phyloP scores from a whole-genome alignment of 2,888 invertebrate genomes.

The Troides helena region DNA sequence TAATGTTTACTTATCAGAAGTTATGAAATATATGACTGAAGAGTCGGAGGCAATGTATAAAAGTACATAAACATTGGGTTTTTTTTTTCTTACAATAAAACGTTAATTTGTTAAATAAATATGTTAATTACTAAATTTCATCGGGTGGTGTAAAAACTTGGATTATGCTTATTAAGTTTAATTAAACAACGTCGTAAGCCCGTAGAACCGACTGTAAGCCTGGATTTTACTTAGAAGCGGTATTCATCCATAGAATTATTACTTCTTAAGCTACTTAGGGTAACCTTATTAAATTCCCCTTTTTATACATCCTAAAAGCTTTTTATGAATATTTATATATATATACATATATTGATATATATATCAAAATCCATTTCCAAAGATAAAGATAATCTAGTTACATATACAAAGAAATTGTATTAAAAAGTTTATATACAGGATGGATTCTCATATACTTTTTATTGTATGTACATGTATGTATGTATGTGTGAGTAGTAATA shows the following conservation, averaged over 20 bases:
- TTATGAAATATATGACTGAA: too few species aligned
- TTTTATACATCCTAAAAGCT: not conserved
- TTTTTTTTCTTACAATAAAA: not conserved
- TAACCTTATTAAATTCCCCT: conserved; percentile 24
- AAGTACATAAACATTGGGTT: too few species aligned
- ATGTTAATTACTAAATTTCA: conserved; percentile 22
- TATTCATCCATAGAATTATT: conserved; percentile 29
- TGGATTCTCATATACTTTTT: too few species aligned
- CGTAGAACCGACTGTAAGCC: conserved; percentile 27
- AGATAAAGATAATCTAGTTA: too few species aligned
- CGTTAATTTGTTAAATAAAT: conserved; percentile 4
- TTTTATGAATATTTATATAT: not conserved
- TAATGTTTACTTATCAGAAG: too few species aligned
- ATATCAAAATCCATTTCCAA: too few species aligned
- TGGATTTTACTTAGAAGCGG: conserved; percentile 26
- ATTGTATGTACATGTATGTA: too few species aligned
- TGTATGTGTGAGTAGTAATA: too few species aligned
- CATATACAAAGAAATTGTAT: too few species aligned
- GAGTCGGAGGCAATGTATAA: too few species aligned
- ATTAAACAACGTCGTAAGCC: conserved; percentile 28
- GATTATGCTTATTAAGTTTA: conserved; percentile 29
- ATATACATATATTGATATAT: too few species aligned
- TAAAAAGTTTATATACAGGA: too few species aligned
- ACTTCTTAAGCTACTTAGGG: conserved; percentile 27
- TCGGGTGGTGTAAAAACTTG: conserved; percentile 23